phyloP scores from a whole-genome alignment of 2,888 invertebrate species.

The Dromius quadrimaculatus region DNA sequence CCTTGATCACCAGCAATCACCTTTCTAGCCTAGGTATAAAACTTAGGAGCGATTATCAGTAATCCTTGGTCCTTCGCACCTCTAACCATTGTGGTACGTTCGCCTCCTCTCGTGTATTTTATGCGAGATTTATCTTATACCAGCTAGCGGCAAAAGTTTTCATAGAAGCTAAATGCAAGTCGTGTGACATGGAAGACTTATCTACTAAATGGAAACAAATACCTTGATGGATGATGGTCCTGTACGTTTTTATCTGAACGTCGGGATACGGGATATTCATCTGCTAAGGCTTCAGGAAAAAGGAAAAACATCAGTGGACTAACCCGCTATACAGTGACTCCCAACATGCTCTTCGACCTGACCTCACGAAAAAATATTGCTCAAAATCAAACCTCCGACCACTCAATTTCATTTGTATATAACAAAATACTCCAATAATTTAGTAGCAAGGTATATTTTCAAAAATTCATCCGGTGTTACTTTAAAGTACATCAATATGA shows the following conservation, averaged over 20 bases:
- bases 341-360: too few species aligned
- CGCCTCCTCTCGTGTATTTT: conserved; percentile 49
- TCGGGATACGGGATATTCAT: conserved; percentile 41
- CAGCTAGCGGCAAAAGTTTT: conserved; percentile 43
- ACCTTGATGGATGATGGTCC: conserved; percentile 51
- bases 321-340: background rate
- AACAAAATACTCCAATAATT: too few species aligned
- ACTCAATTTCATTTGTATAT: too few species aligned
- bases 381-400: too few species aligned
- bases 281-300: conserved; percentile 35
- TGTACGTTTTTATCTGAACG: conserved; percentile 36
- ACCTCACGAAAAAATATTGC: too few species aligned
- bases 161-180: conserved; percentile 49
- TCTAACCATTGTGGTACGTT: background rate
- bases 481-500: too few species aligned
- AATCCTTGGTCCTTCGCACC: conserved; percentile 39
- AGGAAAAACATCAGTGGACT: conserved; percentile 48
- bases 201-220: conserved; percentile 52
- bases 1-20: background rate
- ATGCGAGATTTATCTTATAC: conserved; percentile 51
- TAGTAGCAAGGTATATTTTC: too few species aligned
- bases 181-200: conserved; percentile 49
- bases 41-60: conserved; percentile 44
- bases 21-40: too few species aligned
- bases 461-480: too few species aligned